A percentile compares a stretch with the other conserved stretches of the same genome.
phyloP scores from a whole-genome alignment of 2,797 vertebrate genomes.

The Morus bassanus region DNA sequence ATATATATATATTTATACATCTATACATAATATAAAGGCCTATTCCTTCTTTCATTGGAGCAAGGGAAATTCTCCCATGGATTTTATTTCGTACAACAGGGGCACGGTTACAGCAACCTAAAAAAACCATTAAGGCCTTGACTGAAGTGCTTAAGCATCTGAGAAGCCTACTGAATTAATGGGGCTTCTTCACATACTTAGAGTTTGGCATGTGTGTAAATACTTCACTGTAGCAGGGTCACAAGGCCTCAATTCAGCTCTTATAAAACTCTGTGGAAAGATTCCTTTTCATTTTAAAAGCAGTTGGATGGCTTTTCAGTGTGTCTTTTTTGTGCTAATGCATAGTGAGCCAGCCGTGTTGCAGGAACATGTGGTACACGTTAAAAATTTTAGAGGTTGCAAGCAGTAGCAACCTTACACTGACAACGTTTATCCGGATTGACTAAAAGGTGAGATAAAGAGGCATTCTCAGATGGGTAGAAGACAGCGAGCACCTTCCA shows the following conservation, averaged over 20 bases:
- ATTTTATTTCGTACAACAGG: background rate
- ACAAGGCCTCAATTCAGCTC: background rate
- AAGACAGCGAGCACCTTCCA: background rate
- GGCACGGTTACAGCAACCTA: background rate
- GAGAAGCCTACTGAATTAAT: slow-evolving; percentile 15
- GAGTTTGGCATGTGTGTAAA: slow-evolving; percentile 6
- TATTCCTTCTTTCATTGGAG: background rate
- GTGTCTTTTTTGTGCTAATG: background rate
- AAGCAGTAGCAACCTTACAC: background rate
- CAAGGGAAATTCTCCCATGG: background rate
- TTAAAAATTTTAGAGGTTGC: background rate
- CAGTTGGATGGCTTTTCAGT: background rate
- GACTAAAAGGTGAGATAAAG: background rate
- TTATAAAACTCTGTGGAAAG: slow-evolving; percentile 13
- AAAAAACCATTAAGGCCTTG: background rate
- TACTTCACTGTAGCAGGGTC: background rate
- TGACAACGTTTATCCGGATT: fast-evolving
- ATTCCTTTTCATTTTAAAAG: slow-evolving; percentile 6
- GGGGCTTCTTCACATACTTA: slow-evolving; percentile 13
- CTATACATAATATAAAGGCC: background rate
- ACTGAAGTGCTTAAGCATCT: background rate
- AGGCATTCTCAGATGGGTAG: background rate
- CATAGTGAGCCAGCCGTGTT: background rate
- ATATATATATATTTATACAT: too few species aligned
- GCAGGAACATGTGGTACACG: background rate